Percentiles rank a stretch among this genome's conserved stretches.
phyloP scores from a whole-genome alignment of 1,140 invertebrate species.

The Drosophila simulans region DNA sequence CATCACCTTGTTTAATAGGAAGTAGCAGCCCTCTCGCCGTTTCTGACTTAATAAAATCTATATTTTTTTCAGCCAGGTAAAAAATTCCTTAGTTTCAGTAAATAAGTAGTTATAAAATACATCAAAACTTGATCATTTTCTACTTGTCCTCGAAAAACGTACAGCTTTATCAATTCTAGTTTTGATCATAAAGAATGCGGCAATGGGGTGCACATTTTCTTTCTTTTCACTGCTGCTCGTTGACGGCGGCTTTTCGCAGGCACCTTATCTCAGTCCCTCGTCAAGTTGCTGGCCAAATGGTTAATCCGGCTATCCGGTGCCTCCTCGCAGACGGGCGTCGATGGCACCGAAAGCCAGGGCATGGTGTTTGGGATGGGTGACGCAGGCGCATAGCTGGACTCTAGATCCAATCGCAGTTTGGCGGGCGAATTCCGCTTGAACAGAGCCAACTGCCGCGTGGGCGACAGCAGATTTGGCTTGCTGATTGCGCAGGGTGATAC shows the following conservation, averaged over 20 bases:
- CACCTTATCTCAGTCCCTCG: conserved; percentile 53
- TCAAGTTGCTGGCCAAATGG: conserved; percentile 30
- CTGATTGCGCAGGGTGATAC: conserved; percentile 42
- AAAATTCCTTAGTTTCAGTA: not conserved
- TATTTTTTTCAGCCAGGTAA: not conserved
- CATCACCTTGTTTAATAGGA: conserved; percentile 52
- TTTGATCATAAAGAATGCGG: conserved; percentile 28
- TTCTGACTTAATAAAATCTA: conserved; percentile 17
- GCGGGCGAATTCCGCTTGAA: conserved; percentile 81
- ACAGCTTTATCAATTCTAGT: conserved; percentile 7
- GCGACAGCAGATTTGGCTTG: conserved; percentile 42
- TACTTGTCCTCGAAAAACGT: not conserved
- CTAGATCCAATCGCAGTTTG: conserved; percentile 76
- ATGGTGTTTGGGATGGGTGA: conserved; percentile 69
- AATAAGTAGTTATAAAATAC: not conserved
- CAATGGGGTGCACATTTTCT: conserved; percentile 31
- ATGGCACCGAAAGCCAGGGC: conserved; percentile 76
- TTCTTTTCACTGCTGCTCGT: conserved; percentile 66
- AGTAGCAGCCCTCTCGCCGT: conserved; percentile 25
- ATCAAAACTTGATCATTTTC: conserved; percentile 5
- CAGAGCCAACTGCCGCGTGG: conserved; percentile 59
- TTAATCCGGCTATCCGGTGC: conserved; percentile 38
- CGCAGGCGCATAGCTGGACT: conserved; percentile 66
- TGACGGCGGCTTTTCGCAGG: conserved; percentile 27
- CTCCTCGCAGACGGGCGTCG: conserved; percentile 64